Evolutionary conservation across 2,797 vertebrate genomes (phyloP), one percentile per base, ranked within the genome.

Genomic region (Echiichthys vipera): DNA sequence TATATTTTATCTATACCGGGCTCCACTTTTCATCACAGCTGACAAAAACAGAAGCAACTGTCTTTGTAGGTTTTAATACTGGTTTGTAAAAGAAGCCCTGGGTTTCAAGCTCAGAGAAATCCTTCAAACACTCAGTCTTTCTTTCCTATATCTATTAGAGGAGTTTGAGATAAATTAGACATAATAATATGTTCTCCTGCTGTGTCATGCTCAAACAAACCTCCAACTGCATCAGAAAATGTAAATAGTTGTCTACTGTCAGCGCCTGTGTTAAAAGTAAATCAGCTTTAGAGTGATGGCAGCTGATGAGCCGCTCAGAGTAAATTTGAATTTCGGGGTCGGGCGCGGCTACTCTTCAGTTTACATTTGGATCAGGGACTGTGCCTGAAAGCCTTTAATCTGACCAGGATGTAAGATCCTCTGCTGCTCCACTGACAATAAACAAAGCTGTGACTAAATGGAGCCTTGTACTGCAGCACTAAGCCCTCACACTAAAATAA

Each of bases 321-420:
- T 24, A 0, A 2, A 74, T 79, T 73, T 76, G 45, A 62, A 65
- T 73, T 49, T 59, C 3, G 14, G 11, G 18, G 5, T 8, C 34
- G 7, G 68, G 39, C 2, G 0, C 12, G 49, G 18, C 63, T 4
- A 9, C 37, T 15, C 20, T 24, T 39, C 50, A 8, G n/a, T 73
- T 73, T 73, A 40, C 56, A 74, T 67, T 18, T 39, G 42, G n/a
- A 68, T 58, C 30, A 39, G 49, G 14, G 10, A 36, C 49, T 45
- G 29, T 29, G 8, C 27, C 62, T 30, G 18, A 27, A 4, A 36
- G 11, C 37, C n/a, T 62, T 66, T 71, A 63, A 74, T 45, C 51
- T 34, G n/a, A 71, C 27, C 29, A 78, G 67, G 56, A 82, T 71
- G 57, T 32, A 24, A 54, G 25, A 61, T 20, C 42, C 20, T 34